These are phyloP conservation scores for Lepidocyrtinus sp. DNA, from an alignment of 2,888 invertebrate genomes.

Conservation along the genomic window DNA sequence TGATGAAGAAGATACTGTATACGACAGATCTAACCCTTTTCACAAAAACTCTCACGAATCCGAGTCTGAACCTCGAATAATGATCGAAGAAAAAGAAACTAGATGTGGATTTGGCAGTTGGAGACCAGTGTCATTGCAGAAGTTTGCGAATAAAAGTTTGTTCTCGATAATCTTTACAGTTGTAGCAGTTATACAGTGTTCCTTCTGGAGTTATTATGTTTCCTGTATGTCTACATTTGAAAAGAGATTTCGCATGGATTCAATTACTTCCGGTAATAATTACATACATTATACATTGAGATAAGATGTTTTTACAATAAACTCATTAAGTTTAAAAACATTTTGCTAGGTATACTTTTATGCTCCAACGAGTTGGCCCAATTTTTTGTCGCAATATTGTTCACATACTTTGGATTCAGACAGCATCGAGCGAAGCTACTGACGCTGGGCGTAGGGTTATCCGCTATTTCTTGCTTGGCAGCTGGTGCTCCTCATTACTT, in stretches of 20 bases:
- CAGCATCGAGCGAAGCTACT: slow-evolving; percentile 83
- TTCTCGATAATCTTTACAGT: slow-evolving; percentile 78
- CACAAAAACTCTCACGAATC: slow-evolving; percentile 16
- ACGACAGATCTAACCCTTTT: slow-evolving; percentile 55
- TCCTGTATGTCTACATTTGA: slow-evolving; percentile 71
- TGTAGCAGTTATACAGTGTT: slow-evolving; percentile 68
- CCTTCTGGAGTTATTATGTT: slow-evolving; percentile 69
- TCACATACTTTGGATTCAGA: slow-evolving; percentile 81
- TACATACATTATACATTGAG: background rate
- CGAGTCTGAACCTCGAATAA: slow-evolving; percentile 7
- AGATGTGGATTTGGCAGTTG: slow-evolving; percentile 76
- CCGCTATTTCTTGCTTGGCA: slow-evolving; percentile 79
- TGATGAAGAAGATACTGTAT: slow-evolving; percentile 61
- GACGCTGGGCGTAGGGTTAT: slow-evolving; percentile 72
- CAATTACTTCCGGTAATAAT: slow-evolving; percentile 70
- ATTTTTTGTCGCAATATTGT: no score
- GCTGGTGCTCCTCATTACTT: slow-evolving; percentile 79
- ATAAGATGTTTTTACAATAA: slow-evolving; percentile 6
- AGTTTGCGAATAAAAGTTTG: slow-evolving; percentile 76
- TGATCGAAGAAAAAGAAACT: slow-evolving; percentile 56
- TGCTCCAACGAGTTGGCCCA: no score
- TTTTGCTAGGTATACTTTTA: no score
- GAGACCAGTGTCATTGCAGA: slow-evolving; percentile 77
- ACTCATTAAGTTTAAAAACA: slow-evolving; percentile 4
- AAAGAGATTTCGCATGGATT: slow-evolving; percentile 71